phyloP scores from a whole-genome alignment of 1,140 invertebrate genomes.

The Monochamus saltuarius region DNA sequence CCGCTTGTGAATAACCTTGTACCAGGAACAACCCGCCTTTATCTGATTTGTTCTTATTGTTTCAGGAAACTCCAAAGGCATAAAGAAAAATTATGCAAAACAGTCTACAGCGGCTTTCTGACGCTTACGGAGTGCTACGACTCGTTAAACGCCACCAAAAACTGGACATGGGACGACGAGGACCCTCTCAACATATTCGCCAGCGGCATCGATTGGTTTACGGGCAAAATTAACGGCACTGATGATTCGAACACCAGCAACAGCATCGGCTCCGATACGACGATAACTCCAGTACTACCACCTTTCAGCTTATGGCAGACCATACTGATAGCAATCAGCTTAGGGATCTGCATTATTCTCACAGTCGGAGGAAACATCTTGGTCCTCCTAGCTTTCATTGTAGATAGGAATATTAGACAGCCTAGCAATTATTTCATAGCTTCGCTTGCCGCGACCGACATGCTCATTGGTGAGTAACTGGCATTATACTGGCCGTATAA shows the following conservation, averaged over 20 bases:
- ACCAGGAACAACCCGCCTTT: too few species aligned
- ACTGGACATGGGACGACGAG: conserved; percentile 28
- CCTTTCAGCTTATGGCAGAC: conserved; percentile 91
- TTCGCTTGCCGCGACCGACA: conserved; percentile 95
- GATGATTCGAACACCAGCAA: conserved; percentile 38
- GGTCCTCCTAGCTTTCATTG: conserved; percentile 93
- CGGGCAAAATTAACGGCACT: conserved; percentile 27
- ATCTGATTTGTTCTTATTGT: too few species aligned
- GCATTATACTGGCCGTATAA: too few species aligned
- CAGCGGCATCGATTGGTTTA: conserved; percentile 29
- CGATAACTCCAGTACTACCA: conserved; percentile 65
- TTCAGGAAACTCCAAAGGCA: conserved; percentile 66
- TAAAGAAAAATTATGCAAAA: conserved; percentile 65
- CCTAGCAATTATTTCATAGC: conserved; percentile 99
- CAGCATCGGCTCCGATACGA: conserved; percentile 31
- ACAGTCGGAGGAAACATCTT: conserved; percentile 96
- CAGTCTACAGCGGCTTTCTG: conserved; percentile 62
- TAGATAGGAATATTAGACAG: conserved; percentile 95
- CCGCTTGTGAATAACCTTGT: too few species aligned
- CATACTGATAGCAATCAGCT: conserved; percentile 85
- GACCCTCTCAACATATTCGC: conserved; percentile 39
- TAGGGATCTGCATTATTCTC: conserved; percentile 85
- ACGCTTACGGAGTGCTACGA: conserved; percentile 61
- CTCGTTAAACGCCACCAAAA: conserved; percentile 53
- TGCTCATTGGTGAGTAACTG: conserved; percentile 83